Evolutionary conservation across 2,888 invertebrate species (phyloP).

Genomic region (Erebia ligea): DNA sequence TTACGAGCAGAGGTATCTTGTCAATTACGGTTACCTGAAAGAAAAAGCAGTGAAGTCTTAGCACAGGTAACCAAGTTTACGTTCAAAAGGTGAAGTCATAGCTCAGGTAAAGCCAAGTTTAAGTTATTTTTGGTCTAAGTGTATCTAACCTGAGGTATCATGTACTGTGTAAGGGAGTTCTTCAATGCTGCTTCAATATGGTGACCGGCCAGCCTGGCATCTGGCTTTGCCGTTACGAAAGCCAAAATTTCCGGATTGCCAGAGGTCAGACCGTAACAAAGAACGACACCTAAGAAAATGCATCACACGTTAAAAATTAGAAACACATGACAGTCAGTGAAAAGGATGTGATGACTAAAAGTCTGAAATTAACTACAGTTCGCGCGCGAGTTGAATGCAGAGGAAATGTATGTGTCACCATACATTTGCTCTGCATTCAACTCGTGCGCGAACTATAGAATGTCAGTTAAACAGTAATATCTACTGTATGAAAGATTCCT

Average conservation of each 20-base stretch:
- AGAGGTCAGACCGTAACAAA: slow-evolving; percentile 90
- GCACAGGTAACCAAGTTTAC: background rate
- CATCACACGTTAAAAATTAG: background rate
- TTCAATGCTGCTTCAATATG: slow-evolving; percentile 87
- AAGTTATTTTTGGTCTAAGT: too few species aligned
- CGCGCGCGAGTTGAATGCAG: too few species aligned
- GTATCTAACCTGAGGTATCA: slow-evolving; percentile 88
- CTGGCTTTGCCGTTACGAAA: slow-evolving; percentile 82
- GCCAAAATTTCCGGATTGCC: slow-evolving; percentile 88
- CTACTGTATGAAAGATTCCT: too few species aligned
- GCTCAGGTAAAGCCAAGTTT: too few species aligned
- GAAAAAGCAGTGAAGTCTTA: slow-evolving; percentile 34
- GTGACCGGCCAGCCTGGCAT: slow-evolving; percentile 74
- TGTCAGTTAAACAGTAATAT: too few species aligned
- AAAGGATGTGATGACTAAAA: background rate
- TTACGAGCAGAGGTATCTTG: slow-evolving; percentile 90
- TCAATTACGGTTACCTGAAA: slow-evolving; percentile 86
- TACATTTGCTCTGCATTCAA: too few species aligned
- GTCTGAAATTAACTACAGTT: too few species aligned
- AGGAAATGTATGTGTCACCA: too few species aligned
- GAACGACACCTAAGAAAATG: slow-evolving; percentile 82
- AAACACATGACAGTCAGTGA: background rate
- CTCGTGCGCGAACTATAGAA: too few species aligned
- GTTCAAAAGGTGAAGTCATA: too few species aligned
- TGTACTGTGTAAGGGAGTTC: slow-evolving; percentile 87